These are phyloP conservation scores for Ciconia maguari DNA, from an alignment of 2,113 vertebrate genomes.

Conservation along the genomic window DNA sequence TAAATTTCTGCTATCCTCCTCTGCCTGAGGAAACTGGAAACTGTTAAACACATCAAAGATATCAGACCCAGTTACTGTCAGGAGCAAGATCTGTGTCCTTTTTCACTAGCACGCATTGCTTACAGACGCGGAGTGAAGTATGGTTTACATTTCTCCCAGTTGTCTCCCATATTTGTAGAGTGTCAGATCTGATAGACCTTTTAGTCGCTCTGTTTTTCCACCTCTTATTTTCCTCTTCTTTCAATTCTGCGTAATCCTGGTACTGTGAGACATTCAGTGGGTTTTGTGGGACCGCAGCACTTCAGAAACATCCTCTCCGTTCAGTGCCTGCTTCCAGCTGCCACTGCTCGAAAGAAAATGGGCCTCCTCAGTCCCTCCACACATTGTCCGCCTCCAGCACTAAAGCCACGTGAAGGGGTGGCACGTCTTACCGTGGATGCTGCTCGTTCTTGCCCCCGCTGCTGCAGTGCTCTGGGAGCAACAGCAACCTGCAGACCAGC, in stretches of 20 bases:
- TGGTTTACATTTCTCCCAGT: neutral
- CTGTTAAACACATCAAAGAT: neutral
- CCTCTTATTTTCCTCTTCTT: neutral
- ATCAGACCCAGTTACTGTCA: neutral
- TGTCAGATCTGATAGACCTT: constrained; percentile 11
- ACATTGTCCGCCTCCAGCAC: neutral
- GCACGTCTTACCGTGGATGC: neutral
- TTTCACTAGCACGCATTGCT: neutral
- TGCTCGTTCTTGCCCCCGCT: neutral
- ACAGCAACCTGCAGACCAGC: neutral
- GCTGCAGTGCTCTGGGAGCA: accelerated
- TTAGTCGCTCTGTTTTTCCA: neutral
- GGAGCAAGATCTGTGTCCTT: neutral
- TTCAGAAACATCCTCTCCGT: neutral
- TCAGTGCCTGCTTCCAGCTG: neutral
- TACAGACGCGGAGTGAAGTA: neutral
- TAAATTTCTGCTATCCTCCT: neutral
- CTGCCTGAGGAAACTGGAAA: neutral
- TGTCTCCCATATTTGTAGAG: neutral
- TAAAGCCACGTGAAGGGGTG: accelerated
- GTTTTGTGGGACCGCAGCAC: neutral
- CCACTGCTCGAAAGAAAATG: neutral
- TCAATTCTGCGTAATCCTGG: neutral
- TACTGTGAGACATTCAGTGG: neutral
- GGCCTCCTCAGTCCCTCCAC: neutral